These are phyloP conservation scores for Cheilosia vulpina DNA, from an alignment of 2,888 invertebrate species.

Conservation along the genomic window DNA sequence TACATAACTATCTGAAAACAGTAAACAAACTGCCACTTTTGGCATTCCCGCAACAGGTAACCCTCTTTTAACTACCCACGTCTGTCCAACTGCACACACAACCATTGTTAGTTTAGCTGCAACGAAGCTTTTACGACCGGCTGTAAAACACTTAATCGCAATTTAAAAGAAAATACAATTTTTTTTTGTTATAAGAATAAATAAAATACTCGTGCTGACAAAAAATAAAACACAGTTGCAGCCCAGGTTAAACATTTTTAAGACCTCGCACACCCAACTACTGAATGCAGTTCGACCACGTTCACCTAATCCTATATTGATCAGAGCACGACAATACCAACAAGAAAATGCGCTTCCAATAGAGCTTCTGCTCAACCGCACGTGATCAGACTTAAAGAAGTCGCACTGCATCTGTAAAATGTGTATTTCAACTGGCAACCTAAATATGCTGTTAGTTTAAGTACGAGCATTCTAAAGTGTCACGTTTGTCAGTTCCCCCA, in stretches of 20 bases:
- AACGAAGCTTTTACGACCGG: constrained; percentile 23
- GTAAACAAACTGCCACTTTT: no score
- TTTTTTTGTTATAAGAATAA: no score
- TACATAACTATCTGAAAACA: no score
- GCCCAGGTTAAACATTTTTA: constrained; percentile 8
- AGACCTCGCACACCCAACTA: background rate
- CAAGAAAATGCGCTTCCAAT: constrained; percentile 10
- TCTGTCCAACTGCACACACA: constrained; percentile 13
- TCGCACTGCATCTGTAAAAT: constrained; percentile 6
- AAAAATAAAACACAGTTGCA: background rate
- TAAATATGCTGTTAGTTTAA: constrained; percentile 22
- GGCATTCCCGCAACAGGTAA: background rate
- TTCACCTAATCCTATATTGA: constrained; percentile 28
- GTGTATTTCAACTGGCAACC: constrained; percentile 1
- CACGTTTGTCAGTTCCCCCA: no score
- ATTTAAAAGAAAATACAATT: background rate
- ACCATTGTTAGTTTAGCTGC: constrained; percentile 42
- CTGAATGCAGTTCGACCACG: constrained; percentile 36
- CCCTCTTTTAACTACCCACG: constrained; percentile 5
- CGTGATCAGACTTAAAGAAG: constrained; percentile 36
- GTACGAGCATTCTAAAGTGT: background rate
- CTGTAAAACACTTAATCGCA: constrained; percentile 28
- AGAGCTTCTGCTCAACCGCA: background rate
- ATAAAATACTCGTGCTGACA: no score
- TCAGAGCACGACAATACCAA: constrained; percentile 17